phyloP scores from a whole-genome alignment of 1,140 invertebrate species.

The Pachypeltis micranthus region DNA sequence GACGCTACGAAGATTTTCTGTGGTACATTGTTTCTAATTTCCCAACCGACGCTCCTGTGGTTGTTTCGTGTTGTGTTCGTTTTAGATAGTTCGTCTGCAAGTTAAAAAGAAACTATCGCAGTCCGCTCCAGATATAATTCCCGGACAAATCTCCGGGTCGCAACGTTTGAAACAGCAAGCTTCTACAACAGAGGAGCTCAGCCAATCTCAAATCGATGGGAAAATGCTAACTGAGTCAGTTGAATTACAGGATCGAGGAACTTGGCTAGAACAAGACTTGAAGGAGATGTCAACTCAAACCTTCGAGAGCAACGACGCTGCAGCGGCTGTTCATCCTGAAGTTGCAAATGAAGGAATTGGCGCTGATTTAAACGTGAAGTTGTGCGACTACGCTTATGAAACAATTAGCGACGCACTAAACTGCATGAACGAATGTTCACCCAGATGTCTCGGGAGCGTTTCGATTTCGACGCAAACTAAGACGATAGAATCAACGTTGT shows the following conservation, averaged over 20 bases:
- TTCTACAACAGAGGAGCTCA: not conserved
- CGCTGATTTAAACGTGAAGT: not conserved
- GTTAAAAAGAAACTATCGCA: constrained; percentile 15
- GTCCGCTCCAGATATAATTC: constrained; percentile 12
- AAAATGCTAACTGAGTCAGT: not conserved
- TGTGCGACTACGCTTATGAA: not conserved
- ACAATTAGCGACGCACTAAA: not conserved
- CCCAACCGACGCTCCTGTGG: not conserved
- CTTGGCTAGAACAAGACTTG: not conserved
- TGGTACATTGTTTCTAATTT: not conserved
- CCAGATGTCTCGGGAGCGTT: no score
- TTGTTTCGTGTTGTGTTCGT: constrained; percentile 9
- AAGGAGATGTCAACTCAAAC: not conserved
- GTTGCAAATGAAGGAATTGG: no score
- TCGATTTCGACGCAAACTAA: not conserved
- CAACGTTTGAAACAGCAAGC: not conserved
- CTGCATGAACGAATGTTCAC: no score
- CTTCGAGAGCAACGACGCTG: no score
- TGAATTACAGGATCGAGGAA: not conserved
- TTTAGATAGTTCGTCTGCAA: constrained; percentile 18
- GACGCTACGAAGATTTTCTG: not conserved
- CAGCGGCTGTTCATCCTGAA: no score
- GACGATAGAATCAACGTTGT: not conserved
- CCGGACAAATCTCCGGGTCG: not conserved
- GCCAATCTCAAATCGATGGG: not conserved